phyloP scores from a whole-genome alignment of 2,797 vertebrate genomes.

The Smutsia temminckii region DNA sequence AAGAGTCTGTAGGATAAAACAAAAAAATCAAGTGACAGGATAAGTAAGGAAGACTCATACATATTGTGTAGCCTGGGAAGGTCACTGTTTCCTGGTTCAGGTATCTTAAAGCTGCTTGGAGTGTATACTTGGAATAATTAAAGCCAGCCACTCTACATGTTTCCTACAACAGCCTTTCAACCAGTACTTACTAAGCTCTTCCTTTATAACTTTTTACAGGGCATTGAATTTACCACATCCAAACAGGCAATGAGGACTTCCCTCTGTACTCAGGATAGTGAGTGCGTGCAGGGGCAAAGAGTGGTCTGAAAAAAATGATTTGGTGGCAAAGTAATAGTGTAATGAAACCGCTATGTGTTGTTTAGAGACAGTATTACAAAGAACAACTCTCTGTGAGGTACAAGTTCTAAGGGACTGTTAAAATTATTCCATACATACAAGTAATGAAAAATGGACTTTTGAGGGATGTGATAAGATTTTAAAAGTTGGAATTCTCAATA shows the following conservation, averaged over 20 bases:
- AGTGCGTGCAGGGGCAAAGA: background rate
- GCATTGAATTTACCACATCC: background rate
- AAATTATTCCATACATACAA: background rate
- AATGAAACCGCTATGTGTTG: background rate
- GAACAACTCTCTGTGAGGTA: background rate
- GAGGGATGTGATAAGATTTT: constrained; percentile 9
- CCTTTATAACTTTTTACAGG: background rate
- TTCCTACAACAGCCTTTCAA: background rate
- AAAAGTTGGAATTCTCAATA: constrained; percentile 37
- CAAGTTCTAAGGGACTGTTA: constrained; percentile 13
- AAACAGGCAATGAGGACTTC: background rate
- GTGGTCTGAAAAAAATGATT: background rate
- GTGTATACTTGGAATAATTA: background rate
- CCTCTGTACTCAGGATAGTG: background rate
- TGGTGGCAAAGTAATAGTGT: background rate
- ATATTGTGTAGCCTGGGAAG: background rate
- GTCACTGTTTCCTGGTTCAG: background rate
- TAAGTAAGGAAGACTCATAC: background rate
- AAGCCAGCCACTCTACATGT: background rate
- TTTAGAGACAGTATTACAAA: constrained; percentile 8
- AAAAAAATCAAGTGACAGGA: constrained; percentile 1
- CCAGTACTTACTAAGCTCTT: background rate
- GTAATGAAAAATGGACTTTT: constrained; percentile 7
- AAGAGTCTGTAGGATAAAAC: background rate
- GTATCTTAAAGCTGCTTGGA: background rate